Percentiles rank a stretch among this genome's conserved stretches.
Conservation (phyloP, 2,113 vertebrate species). For the Oryctolagus cuniculus region mOryCun1.1 NC_091436.1:125669501-125670000, state of each 20-base stretch:
- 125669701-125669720: neutral
- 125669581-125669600: too few relatives aligned
- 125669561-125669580: too few relatives aligned
- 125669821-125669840: neutral
- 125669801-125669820: neutral
- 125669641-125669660: too few relatives aligned
- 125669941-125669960: neutral
- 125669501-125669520: too few relatives aligned
- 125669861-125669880: neutral
- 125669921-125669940: too few relatives aligned
- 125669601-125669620: too few relatives aligned
- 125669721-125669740: neutral
- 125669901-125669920: rapidly evolving
- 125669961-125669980: neutral
- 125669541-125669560: too few relatives aligned
- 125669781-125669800: neutral
- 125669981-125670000: too few relatives aligned
- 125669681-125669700: neutral
- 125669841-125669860: neutral
- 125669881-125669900: neutral
- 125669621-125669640: too few relatives aligned
- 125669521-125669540: too few relatives aligned
- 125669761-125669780: neutral
- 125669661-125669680: too few relatives aligned
- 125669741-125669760: neutral